phyloP scores from a whole-genome alignment of 1,140 invertebrate genomes.

The Fopius arisanus region DNA sequence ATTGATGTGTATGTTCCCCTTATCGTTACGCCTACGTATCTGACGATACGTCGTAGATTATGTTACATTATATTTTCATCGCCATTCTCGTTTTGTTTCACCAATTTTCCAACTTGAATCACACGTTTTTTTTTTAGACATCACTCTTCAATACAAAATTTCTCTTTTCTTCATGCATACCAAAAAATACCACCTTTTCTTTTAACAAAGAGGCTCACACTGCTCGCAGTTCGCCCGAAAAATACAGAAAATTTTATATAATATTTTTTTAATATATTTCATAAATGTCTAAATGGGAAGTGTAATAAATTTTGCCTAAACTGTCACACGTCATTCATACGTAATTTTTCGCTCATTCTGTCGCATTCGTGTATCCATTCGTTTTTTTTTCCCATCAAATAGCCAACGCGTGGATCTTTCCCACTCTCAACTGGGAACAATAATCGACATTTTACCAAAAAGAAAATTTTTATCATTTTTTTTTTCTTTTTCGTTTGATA shows the following conservation, averaged over 20 bases:
- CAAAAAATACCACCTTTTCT: constrained; percentile 22
- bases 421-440: constrained; percentile 20
- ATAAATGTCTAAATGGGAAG: neutral
- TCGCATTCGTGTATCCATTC: constrained; percentile 1
- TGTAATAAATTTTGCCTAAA: constrained; percentile 21
- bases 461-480: neutral
- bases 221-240: constrained; percentile 30
- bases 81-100: neutral
- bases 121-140: neutral
- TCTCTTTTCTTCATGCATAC: constrained; percentile 3
- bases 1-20: constrained; percentile 5
- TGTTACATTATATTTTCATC: neutral
- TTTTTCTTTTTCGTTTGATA: constrained; percentile 23
- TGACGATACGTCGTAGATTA: neutral
- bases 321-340: neutral
- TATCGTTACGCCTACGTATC: neutral
- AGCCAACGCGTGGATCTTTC: neutral
- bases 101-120: neutral
- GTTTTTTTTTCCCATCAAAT: constrained; percentile 6
- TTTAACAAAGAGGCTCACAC: constrained; percentile 33
- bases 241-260: constrained; percentile 27
- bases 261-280: constrained; percentile 22
- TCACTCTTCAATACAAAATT: constrained; percentile 1
- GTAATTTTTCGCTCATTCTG: constrained; percentile 11
- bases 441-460: neutral